Percentiles rank a stretch among this genome's conserved stretches.
These are phyloP conservation scores for Petromus typicus DNA, from an alignment of 2,113 vertebrate genomes.

Conservation along the genomic window DNA sequence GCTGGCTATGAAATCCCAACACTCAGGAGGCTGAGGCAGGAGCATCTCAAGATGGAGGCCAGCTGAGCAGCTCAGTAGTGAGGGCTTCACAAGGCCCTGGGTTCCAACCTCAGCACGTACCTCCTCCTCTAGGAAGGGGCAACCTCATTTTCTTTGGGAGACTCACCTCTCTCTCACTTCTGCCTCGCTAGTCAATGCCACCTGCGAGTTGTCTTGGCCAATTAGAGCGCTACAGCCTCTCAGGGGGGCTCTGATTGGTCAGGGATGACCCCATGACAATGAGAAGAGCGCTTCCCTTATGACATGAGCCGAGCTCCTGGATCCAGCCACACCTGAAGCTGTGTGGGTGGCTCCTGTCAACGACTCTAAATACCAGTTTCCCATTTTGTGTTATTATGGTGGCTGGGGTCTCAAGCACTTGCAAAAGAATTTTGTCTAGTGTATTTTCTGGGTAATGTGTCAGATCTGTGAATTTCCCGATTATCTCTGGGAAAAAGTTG, in stretches of 20 bases:
- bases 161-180: background rate
- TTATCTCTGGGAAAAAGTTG: background rate
- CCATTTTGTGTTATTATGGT: background rate
- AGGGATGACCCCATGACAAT: background rate
- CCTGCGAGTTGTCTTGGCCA: background rate
- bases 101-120: background rate
- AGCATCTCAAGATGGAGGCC: background rate
- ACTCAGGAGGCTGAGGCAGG: background rate
- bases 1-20: background rate
- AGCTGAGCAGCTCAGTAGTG: background rate
- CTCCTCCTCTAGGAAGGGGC: background rate
- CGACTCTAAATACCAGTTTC: background rate
- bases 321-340: background rate
- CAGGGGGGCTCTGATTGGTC: background rate
- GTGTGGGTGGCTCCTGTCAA: too few relatives aligned
- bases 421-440: background rate
- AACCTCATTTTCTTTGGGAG: background rate
- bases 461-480: background rate
- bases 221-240: background rate
- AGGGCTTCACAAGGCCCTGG: background rate
- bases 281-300: background rate
- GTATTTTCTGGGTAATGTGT: background rate
- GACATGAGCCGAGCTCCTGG: background rate
- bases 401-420: background rate
- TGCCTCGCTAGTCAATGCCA: background rate